Base-by-base conservation (phyloP, 2,888 invertebrate species). In the Erynnis tages region DNA sequence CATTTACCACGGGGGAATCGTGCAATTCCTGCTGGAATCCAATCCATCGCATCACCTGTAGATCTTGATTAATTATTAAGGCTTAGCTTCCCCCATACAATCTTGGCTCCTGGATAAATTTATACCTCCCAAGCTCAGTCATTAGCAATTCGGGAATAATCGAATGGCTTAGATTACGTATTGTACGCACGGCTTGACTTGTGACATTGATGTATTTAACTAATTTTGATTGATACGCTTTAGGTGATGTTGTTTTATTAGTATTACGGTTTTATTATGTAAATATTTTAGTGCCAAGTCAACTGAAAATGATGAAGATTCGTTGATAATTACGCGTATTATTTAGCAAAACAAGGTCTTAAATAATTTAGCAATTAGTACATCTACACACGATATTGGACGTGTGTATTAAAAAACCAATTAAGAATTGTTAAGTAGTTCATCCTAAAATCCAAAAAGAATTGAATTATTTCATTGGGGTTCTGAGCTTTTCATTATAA, bases 1-100 rank as follows among this genome's bases (percentile, higher is more conserved):
- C 44, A 30, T 45, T 8, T 16, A 25, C 30, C 13, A 10, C 30
- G 11, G 37, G 13, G 35, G 43, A 43, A 43, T 44, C 50, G 54
- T 53, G 55, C 59, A 56, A 59, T 52, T 46, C 58, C 50, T 57
- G 55, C 54, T 55, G 52, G 56, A 59, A 57, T 57, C 55, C 57
- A 54, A 65, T 64, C 59, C 45, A 57, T 63, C 58, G 54, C 49
- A 57, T 57, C 63, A 62, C 59, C 63, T 59, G 56, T 56, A 59
- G 59, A 63, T 63, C 63, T 60, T 60, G 60, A 62, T 65, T 63
- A 63, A 60, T 65, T 62, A 65, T 60, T 49, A 45, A 35, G 53
- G 58, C 54, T 59, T 46, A 54, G 53, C 35, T 14, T 47, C 41
- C 32, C 56, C 56, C 52, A 54, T 55, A 56, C 50, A 49, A 57